Conservation (phyloP, 2,888 invertebrate species). For the Stenodera caucasica region DNA sequence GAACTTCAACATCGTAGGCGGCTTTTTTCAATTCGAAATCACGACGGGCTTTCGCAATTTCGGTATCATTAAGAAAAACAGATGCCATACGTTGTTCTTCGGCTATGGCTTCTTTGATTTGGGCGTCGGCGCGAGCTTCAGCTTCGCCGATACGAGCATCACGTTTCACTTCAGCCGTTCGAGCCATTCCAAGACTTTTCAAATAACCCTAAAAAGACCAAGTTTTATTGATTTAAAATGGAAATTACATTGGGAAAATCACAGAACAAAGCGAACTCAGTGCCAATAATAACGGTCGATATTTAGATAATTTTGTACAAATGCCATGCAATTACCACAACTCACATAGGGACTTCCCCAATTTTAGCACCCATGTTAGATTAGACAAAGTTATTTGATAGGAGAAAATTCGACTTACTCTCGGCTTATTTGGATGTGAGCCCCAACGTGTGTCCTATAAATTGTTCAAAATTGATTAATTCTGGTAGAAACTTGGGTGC, state of each 20-base stretch:
- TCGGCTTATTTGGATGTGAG: not conserved
- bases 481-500: not conserved
- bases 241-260: not conserved
- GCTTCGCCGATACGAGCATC: conserved; percentile 98
- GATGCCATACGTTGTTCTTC: conserved; percentile 96
- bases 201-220: conserved; percentile 74
- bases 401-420: not conserved
- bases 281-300: conserved; percentile 14
- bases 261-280: conserved; percentile 22
- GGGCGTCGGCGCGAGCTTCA: conserved; percentile 89
- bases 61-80: conserved; percentile 91
- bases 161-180: conserved; percentile 92
- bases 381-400: not conserved
- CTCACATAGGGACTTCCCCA: too few relatives aligned
- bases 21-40: conserved; percentile 98
- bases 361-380: not conserved
- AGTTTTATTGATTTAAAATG: not conserved
- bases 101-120: conserved; percentile 92
- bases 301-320: not conserved
- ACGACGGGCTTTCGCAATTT: conserved; percentile 94
- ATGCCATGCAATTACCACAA: not conserved
- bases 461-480: not conserved
- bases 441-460: not conserved
- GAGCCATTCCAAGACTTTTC: conserved; percentile 91
- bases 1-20: conserved; percentile 95